phyloP scores from a whole-genome alignment of 2,888 invertebrate genomes.

The Shargacucullia verbasci region DNA sequence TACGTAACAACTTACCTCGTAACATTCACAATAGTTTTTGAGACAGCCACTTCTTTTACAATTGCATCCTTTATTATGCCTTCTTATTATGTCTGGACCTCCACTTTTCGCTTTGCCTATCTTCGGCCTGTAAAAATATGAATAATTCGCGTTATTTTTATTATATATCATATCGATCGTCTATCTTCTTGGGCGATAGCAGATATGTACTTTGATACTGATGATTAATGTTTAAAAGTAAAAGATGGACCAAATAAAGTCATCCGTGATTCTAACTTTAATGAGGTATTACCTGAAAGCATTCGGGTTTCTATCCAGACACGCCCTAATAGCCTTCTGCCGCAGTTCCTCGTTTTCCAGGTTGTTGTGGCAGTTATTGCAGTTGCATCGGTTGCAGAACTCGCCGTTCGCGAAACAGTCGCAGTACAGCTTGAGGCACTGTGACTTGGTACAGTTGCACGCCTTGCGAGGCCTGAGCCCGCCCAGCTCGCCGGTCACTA shows the following conservation, averaged over 20 bases:
- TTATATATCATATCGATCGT: too few species aligned
- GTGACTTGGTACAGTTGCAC: constrained; percentile 99
- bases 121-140: constrained; percentile 93
- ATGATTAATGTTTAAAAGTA: too few species aligned
- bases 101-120: constrained; percentile 95
- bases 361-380: constrained; percentile 99
- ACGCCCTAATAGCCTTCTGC: constrained; percentile 97
- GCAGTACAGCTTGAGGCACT: constrained; percentile 99
- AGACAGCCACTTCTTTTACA: constrained; percentile 99
- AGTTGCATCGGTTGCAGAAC: constrained; percentile 99
- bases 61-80: constrained; percentile 99
- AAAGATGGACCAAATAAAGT: too few species aligned
- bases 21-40: constrained; percentile 99
- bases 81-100: constrained; percentile 92
- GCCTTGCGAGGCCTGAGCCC: constrained; percentile 94
- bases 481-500: constrained; percentile 75
- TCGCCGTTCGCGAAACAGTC: constrained; percentile 99
- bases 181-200: too few species aligned
- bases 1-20: constrained; percentile 91
- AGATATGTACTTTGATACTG: too few species aligned
- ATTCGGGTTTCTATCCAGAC: constrained; percentile 98
- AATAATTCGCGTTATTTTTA: too few species aligned
- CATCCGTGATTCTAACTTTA: too few species aligned
- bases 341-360: constrained; percentile 98
- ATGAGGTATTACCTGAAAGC: constrained; percentile 92